Base-by-base conservation (phyloP, 2,113 vertebrate genomes). In the Erythrocercus mccallii region DNA sequence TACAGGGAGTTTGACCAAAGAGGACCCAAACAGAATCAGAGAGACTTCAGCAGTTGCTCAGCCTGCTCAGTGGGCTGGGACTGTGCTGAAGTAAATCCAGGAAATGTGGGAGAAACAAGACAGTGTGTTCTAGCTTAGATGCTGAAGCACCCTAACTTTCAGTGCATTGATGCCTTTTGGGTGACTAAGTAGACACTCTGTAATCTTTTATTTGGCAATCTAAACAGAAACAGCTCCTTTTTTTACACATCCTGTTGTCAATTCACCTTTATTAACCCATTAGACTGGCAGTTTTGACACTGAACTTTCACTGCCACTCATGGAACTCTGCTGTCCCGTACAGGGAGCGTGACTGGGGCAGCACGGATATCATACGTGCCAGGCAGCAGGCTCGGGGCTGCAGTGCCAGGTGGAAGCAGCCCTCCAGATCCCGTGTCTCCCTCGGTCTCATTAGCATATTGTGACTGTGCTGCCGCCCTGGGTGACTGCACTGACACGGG, bases 261-360 rank as follows among this genome's bases (percentile, higher is more conserved):
- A 0, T 53, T 92, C 45, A 9, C 48, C 21, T 42, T 65, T 54
- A 40, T 73, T 44, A 48, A 40, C 38, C 35, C 42, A 0, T 48
- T 25, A 10, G 35, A 22, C 11, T 58, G 42, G 24, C 65, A 62
- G 12, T 60, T 62, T 28, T 57, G 44, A 44, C 56, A 2, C 31
- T 3, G 22, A 10, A 10, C 33, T 38, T 22, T 33, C 31, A 22
- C 22, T 0, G 2, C 25, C 58, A 4, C 3, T 0, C 4, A 0
- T 3, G 31, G 68, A n/a, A 1, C 71, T 54, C 9, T 40, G 3
- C 42, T 50, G 16, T 56, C 18, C 45, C 27, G 20, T 72, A 0
- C 72, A 23, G 0, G 0, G 77, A 42, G 69, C 10, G 4, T 79
- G 80, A 5, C 72, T 31, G 3, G 2, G 56, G 51, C 86, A 70